Conservation (phyloP, 2,113 vertebrate genomes). For the Halcyon senegalensis region DNA sequence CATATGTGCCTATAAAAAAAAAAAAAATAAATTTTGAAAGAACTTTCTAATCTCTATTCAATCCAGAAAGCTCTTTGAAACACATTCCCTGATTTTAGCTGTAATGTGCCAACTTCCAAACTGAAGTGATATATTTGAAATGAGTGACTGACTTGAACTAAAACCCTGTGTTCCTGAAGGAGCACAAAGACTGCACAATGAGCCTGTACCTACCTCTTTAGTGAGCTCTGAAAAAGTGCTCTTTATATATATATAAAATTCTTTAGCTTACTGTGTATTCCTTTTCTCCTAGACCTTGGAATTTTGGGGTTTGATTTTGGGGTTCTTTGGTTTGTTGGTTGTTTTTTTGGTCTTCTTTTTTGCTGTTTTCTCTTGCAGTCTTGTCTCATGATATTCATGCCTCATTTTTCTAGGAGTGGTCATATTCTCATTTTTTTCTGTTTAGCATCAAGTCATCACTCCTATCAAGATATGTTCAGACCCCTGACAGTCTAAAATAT, state of each 20-base stretch:
- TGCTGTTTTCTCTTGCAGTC: background rate
- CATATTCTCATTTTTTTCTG: background rate
- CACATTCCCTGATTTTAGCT: background rate
- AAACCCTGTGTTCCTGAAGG: background rate
- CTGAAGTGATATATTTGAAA: background rate
- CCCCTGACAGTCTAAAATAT: background rate
- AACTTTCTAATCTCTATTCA: background rate
- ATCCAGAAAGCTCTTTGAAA: background rate
- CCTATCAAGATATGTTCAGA: background rate
- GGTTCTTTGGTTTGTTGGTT: background rate
- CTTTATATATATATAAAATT: background rate
- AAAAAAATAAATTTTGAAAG: background rate
- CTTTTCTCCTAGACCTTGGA: background rate
- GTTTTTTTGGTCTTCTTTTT: background rate
- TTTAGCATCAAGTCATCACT: background rate
- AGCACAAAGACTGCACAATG: background rate
- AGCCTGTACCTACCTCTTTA: background rate
- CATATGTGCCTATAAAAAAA: background rate
- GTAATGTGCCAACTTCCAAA: background rate
- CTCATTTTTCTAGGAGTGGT: background rate
- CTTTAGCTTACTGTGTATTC: background rate
- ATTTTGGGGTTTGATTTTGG: accelerated
- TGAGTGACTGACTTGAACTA: background rate
- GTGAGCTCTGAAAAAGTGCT: background rate
- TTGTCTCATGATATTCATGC: background rate